Base-by-base conservation (phyloP, 2,888 invertebrate genomes). In the Thecophora atra region DNA sequence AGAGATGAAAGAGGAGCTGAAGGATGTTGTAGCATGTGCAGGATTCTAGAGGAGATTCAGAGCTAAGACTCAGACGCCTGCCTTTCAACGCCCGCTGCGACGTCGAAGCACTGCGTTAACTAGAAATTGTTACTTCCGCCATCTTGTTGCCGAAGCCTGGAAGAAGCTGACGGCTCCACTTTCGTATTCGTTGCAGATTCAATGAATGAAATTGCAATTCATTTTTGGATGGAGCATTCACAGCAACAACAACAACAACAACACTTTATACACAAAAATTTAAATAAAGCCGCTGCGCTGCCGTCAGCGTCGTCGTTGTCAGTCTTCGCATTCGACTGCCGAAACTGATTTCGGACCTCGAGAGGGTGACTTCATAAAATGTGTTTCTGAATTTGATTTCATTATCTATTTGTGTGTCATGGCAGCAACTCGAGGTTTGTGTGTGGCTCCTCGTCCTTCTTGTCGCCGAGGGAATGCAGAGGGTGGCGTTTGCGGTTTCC, bases 341-440 rank as follows among this genome's bases (percentile, higher is more conserved):
- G 30, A 60, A 13, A 30, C 60, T 60, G 28, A 7, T 8, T 13
- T n/a, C 21, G 30, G 63, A 1, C 19, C 21, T 42, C 17, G 11
- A 19, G 11, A 28, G 47, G 1, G 47, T 5, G 1, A 47, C 47
- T n/a, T 5, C 13, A 47, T n/a, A 47, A 1, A 47, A 47, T 47
- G n/a, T 15, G n/a, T 47, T 47, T 3, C 4, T n/a, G 17, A 4
- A 4, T 47, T n/a, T 47, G n/a, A 17, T 47, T 47, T 47, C 21
- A 63, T 42, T 63, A 42, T 47, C 47, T n/a, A 47, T 47, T 47
- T 47, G 47, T 17, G 13, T 63, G 30, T 63, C 30, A 11, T 37
- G 37, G 37, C 60, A 60, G 60, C 69, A 69, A 47, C 62, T 62
- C 62, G 51, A 62, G 69, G 60, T 30, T 19, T 30, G n/a, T 19